Conservation (phyloP, 2,888 invertebrate species). For the Drosophila nigricruria region DNA sequence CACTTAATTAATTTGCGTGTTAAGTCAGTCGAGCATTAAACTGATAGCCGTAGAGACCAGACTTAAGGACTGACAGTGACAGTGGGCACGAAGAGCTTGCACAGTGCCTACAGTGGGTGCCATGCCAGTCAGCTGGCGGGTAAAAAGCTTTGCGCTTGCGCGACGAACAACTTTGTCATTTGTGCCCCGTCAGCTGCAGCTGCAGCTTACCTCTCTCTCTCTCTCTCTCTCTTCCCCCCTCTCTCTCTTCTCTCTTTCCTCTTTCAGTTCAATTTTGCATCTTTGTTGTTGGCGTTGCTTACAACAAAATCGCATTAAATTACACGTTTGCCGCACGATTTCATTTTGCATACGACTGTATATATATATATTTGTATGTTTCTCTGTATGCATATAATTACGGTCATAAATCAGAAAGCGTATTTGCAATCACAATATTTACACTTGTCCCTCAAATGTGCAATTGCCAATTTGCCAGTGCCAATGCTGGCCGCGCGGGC, state of each 20-base stretch:
- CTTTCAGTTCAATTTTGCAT: not conserved
- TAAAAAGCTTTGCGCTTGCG: conserved; percentile 47
- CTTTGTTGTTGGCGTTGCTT: conserved; percentile 56
- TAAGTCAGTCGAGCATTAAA: conserved; percentile 62
- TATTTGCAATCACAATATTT: conserved; percentile 80
- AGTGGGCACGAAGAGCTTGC: conserved; percentile 3
- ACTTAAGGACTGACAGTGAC: conserved; percentile 20
- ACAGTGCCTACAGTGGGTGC: conserved; percentile 12
- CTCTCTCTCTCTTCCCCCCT: not conserved
- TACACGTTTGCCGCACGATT: conserved; percentile 61
- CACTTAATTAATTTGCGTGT: conserved; percentile 70
- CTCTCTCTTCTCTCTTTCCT: not conserved
- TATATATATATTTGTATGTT: not conserved
- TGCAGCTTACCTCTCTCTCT: not conserved
- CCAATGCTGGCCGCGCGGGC: conserved; percentile 29
- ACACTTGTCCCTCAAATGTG: conserved; percentile 56
- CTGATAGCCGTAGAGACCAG: conserved; percentile 43
- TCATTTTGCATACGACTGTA: conserved; percentile 46
- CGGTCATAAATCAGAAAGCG: conserved; percentile 75
- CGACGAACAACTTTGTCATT: conserved; percentile 45
- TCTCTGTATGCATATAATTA: conserved; percentile 65
- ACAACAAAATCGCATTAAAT: conserved; percentile 69
- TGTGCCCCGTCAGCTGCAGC: conserved; percentile 7
- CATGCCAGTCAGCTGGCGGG: conserved; percentile 18
- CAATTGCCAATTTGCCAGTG: conserved; percentile 47